Evolutionary conservation across 1,140 invertebrate genomes (phyloP), one percentile per base, ranked within the genome.

Genomic region (Acromyrmex heyeri): DNA sequence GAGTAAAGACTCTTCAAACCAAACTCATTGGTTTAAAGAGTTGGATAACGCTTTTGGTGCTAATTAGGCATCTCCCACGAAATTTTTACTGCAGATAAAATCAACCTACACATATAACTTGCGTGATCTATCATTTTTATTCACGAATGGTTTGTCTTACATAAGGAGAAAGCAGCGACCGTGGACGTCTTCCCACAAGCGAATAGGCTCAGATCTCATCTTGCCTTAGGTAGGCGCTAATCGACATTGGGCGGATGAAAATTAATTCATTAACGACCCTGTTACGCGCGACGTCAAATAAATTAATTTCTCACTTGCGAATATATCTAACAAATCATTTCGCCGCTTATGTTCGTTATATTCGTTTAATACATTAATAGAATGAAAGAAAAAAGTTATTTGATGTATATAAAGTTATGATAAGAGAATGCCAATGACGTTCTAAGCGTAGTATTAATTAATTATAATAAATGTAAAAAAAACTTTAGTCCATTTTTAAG

Each of bases 181-280:
- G 14, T 83, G 81, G 81, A 75, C 12, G n/a, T 73, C 87, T 89
- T 88, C 85, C 73, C 67, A 61, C 72, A 77, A 24, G 48, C 59
- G 59, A 62, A 69, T 44, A 67, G 55, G 61, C 30, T 38, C 8
- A 67, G n/a, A 67, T 75, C 34, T 79, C 14, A 21, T n/a, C 59
- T 55, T 62, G 48, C 59, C 59, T 79, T 76, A 62, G 48, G 5
- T 69, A 64, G 44, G 59, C 73, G 77, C 78, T 89, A 88, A 89
- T 88, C 85, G 76, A 82, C 64, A 34, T 72, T 59, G 27, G 59
- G 77, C 62, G 70, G 48, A 77, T 12, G 38, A 61, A 34, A 62
- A 78, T 85, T 83, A 27, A 83, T 76, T 83, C 81, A 61, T 72
- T 75, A 75, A 62, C 21, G 12, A 50, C 12, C 2, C n/a, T 21